Base-by-base conservation (phyloP, 2,888 invertebrate species). In the Epistrophella euchroma region DNA sequence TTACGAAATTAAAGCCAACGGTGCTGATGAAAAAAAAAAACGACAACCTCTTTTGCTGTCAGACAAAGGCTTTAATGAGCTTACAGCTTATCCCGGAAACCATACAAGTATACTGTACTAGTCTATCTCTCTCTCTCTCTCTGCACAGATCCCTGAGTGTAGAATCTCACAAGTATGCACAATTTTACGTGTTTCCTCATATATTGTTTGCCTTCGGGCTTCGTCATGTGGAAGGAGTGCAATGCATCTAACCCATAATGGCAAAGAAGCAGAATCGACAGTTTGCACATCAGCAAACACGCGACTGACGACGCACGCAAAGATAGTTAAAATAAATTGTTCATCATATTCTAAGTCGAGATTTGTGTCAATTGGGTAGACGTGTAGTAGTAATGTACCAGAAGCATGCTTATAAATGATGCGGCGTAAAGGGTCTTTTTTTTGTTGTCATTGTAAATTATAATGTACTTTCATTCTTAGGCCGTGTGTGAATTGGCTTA, bases 41-140 rank as follows among this genome's bases (percentile, higher is more conserved):
- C 2, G 58, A 45, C 35, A 64, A 32, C 32, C 72, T 43, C 52
- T 60, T 73, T 66, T 50, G n/a, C 45, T 52, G 50, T 52, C 52
- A 66, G 60, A 64, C 58, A 62, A 82, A 68, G 28, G 52, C 52
- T 56, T 45, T 84, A 79, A 84, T 79, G 83, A 79, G 83, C 79
- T 84, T 84, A 79, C 79, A 74, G 79, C 74, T 84, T 84, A 84
- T 79, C 83, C 83, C 79, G 83, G 83, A 84, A 84, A 74, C 83
- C 83, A 64, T 84, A 79, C n/a, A 79, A 79, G 70, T 47, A n/a
- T n/a, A 73, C 74, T 19, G 28, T n/a, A 15, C n/a, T 28, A 32
- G 17, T 35, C 15, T 7, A 4, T n/a, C 32, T 32, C 32, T 32
- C 50, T 55, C 55, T 32, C 28, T 52, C 3, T 66, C 64, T 58